Conservation (phyloP, 2,797 vertebrate species). For the Anisognathus igniventris region DNA sequence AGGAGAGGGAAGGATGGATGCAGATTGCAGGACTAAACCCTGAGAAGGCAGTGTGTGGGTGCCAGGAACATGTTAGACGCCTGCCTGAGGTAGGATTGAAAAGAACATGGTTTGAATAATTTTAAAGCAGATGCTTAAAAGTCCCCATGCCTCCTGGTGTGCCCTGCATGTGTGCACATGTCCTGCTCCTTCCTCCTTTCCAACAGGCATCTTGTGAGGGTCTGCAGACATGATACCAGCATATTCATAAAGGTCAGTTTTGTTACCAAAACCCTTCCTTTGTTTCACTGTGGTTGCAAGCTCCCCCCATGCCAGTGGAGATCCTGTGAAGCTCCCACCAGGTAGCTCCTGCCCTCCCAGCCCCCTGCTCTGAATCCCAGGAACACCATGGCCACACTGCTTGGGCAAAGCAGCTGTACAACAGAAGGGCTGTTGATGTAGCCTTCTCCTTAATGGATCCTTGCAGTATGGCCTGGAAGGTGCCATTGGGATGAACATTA, state of each 20-base stretch:
- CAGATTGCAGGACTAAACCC: neutral
- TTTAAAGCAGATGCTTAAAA: neutral
- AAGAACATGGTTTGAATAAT: neutral
- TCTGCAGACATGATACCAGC: neutral
- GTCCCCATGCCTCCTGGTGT: neutral
- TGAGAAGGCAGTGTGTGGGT: accelerated
- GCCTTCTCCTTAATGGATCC: neutral
- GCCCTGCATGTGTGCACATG: neutral
- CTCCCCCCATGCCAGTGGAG: accelerated
- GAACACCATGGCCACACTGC: accelerated
- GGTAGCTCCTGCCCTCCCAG: neutral
- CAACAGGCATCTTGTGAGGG: neutral
- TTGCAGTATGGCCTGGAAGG: neutral
- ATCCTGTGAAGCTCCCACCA: neutral
- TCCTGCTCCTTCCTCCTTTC: neutral
- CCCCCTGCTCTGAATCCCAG: neutral
- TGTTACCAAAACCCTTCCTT: neutral
- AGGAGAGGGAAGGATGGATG: neutral
- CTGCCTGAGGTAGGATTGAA: neutral
- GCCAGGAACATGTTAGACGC: accelerated
- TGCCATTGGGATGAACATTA: neutral
- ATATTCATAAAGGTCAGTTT: neutral
- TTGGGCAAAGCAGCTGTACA: accelerated
- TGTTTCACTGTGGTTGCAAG: neutral
- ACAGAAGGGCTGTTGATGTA: neutral